Evolutionary conservation across 2,888 invertebrate species (phyloP), one percentile per base, ranked within the genome.

Genomic region (Drosophila mercatorum): DNA sequence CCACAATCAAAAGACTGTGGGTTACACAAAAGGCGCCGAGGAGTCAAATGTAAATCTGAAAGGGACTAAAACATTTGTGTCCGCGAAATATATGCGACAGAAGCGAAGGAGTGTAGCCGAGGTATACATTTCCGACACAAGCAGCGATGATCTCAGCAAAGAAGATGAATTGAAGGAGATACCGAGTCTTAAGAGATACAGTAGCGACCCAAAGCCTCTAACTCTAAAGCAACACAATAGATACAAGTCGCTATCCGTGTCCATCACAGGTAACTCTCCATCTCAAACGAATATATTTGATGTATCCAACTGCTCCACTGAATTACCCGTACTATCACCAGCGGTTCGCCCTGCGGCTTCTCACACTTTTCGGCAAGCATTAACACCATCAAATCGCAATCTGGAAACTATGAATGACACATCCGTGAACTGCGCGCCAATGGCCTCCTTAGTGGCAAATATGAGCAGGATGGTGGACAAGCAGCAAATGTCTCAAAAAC

Each of bases 101-200:
- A 65, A 26, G 5, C 40, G n/a, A 6, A 36, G 1, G 12, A 12
- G 43, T 10, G 17, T 2, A 5, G 8, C 31, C 0, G 52, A 49
- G 3, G 10, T 64, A 0, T 3, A 28, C 0, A 78, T 78, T 26
- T 75, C 74, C 0, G 75, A 75, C 8, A 26, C 66, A 2, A 79
- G 78, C 56, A 75, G 67, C 49, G 72, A 72, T 26, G 80, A 72
- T 22, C 28, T 61, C 10, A 10, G 41, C n/a, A 41, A 41, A 11
- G 36, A 47, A 22, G 38, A 44, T 14, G 2, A 46, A 2, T 3
- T 40, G 22, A 63, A 28, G 6, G 40, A 34, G 17, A 22, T 28
- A 4, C 7, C 40, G 8, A 57, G 34, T 31, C 6, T 59, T 0
- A 66, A 28, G n/a, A 56, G 26, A 28, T 43, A 36, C 17, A 63